Percentiles rank a stretch among this genome's conserved stretches.
These are phyloP conservation scores for Porites lobata DNA, from an alignment of 92 coral and sea anemone species.

Conservation along the genomic window DNA sequence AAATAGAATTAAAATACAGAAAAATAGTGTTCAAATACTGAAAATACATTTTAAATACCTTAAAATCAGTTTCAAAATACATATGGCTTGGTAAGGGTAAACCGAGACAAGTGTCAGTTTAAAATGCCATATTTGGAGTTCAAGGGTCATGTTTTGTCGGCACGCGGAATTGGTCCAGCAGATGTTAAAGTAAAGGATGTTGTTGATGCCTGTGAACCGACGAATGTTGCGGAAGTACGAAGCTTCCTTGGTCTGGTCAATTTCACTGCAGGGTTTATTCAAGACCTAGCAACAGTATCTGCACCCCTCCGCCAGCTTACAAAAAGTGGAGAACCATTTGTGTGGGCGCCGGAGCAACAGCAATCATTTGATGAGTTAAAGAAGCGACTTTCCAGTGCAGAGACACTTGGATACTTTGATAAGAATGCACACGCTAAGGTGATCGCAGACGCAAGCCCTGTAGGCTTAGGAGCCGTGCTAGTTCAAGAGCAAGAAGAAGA, in stretches of 20 bases:
- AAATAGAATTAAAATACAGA: too few species aligned
- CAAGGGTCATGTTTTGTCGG: slow-evolving; percentile 33
- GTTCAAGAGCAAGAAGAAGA: slow-evolving; percentile 59
- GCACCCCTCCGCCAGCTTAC: slow-evolving; percentile 56
- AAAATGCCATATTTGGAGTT: slow-evolving; percentile 46
- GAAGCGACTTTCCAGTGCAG: slow-evolving; percentile 52
- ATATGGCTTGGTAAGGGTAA: too few species aligned
- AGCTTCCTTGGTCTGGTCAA: slow-evolving; percentile 67
- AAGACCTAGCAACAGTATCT: slow-evolving; percentile 55
- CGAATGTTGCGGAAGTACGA: too few species aligned
- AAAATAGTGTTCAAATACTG: too few species aligned
- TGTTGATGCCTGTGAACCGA: background rate
- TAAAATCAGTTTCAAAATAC: too few species aligned
- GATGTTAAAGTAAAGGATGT: background rate
- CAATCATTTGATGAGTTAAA: slow-evolving; percentile 60
- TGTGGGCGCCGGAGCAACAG: slow-evolving; percentile 49
- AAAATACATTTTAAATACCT: too few species aligned
- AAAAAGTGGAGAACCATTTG: slow-evolving; percentile 57
- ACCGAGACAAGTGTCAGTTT: slow-evolving; percentile 49
- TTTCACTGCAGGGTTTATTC: slow-evolving; percentile 61
- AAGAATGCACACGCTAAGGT: slow-evolving; percentile 14
- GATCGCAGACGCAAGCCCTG: slow-evolving; percentile 78
- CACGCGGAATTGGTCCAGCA: slow-evolving; percentile 14
- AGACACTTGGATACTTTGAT: slow-evolving; percentile 63
- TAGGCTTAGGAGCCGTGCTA: slow-evolving; percentile 64